Base-by-base conservation (phyloP, 2,888 invertebrate genomes). In the Meghimatium bilineatum region DNA sequence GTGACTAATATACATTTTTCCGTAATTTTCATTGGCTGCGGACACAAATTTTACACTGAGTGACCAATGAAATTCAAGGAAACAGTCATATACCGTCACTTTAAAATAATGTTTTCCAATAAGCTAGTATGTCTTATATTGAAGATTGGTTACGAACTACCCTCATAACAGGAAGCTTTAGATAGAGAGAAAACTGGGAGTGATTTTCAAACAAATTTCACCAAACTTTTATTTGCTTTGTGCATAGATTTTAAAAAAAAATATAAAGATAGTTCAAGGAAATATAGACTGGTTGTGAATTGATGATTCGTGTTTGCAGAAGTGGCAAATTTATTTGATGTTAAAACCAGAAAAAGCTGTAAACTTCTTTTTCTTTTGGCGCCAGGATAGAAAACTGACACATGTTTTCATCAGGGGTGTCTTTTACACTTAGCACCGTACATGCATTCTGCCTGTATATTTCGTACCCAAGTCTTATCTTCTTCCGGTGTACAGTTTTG, bases 321-420 rank as follows among this genome's bases (percentile, higher is more conserved):
- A 17, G 20, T 74, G 72, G 49, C 49, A 49, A 74, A 49, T n/a
- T 26, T 29, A 26, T 74, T 44, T 77, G 63, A 77, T 77, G 77
- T 3, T 63, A 60, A 77, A 77, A n/a, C 1, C 77, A 77, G 63
- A 36, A 1, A 34, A 29, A 23, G 38, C n/a, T 44, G 14, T 77
- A 66, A 36, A 38, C 66, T 77, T 77, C 77, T 38, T 44, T 17
- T 8, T 29, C 63, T 77, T 44, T 66, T 38, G 66, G 36, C 77
- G 56, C 77, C 38, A 20, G 66, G 36, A 38, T 29, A 14, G 52
- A 66, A 63, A 60, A 23, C 26, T 79, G 79, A 79, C 34, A 49
- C 52, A 79, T 79, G 69, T 79, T 79, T 79, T 69, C 79, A 69
- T 79, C 79, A 79, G 14, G 26, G 52, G 67, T 66, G 77, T 32